Evolutionary conservation across 2,797 vertebrate species (phyloP).

Genomic region (Leptatherina wallacei): DNA sequence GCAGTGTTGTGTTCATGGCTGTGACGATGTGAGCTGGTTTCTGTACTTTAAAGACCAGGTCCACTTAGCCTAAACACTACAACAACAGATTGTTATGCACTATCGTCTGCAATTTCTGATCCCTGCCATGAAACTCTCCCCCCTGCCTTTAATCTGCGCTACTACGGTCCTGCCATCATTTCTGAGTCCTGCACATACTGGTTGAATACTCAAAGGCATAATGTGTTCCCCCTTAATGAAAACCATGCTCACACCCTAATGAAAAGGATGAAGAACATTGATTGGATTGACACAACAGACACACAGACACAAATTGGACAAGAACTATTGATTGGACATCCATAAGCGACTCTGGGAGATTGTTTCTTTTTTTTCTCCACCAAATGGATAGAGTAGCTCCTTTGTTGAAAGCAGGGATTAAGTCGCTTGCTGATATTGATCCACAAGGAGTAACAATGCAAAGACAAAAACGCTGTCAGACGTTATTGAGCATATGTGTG

Average conservation of each 20-base stretch:
- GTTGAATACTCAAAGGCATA: conserved; percentile 66
- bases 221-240: conserved; percentile 78
- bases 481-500: conserved; percentile 12
- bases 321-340: conserved; percentile 70
- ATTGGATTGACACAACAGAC: conserved; percentile 67
- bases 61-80: conserved; percentile 69
- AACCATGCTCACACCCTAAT: conserved; percentile 74
- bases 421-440: conserved; percentile 64
- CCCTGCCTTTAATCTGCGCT: conserved; percentile 55
- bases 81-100: conserved; percentile 71
- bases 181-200: conserved; percentile 58
- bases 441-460: conserved; percentile 25
- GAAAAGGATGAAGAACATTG: conserved; percentile 77
- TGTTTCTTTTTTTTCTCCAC: conserved; percentile 48
- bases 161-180: conserved; percentile 66
- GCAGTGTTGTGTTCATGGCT: conserved; percentile 74
- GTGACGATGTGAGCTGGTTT: conserved; percentile 65
- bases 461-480: conserved; percentile 34
- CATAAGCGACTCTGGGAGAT: conserved; percentile 55
- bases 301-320: conserved; percentile 65
- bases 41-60: conserved; percentile 66
- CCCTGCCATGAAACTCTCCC: conserved; percentile 56
- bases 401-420: conserved; percentile 64
- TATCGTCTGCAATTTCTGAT: conserved; percentile 66
- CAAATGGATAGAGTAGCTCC: conserved; percentile 52